Conservation (phyloP, 2,797 vertebrate genomes). For the Falco novaeseelandiae region DNA sequence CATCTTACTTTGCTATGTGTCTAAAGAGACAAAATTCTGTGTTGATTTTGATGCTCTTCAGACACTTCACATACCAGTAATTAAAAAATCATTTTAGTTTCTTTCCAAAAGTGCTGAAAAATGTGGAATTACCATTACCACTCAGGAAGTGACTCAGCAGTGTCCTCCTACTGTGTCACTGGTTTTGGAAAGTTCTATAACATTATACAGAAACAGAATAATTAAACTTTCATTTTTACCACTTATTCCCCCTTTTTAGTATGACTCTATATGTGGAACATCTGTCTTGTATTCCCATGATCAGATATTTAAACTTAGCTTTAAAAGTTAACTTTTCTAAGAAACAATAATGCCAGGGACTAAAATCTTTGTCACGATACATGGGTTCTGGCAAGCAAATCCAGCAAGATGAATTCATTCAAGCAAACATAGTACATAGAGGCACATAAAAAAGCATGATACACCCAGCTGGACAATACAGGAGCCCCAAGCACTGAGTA, state of each 20-base stretch:
- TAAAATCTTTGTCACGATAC: not conserved
- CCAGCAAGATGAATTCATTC: not conserved
- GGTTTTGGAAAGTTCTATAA: not conserved
- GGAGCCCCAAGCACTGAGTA: not conserved
- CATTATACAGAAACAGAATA: not conserved
- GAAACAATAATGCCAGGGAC: not conserved
- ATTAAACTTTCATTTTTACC: not conserved
- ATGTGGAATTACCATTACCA: not conserved
- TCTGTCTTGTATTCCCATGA: not conserved
- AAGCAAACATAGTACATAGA: not conserved
- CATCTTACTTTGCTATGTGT: not conserved
- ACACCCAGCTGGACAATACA: not conserved
- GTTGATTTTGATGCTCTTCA: not conserved
- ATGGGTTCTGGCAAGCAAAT: not conserved
- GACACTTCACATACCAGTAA: not conserved
- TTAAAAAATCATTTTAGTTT: not conserved
- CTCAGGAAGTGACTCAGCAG: fast-evolving
- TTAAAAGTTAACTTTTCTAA: not conserved
- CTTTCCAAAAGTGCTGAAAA: not conserved
- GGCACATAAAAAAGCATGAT: not conserved
- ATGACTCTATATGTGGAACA: not conserved
- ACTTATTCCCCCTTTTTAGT: not conserved
- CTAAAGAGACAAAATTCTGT: not conserved
- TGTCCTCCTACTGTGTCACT: not conserved
- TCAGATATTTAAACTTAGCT: not conserved